Conservation (phyloP, 2,113 vertebrate species). For the Chitala chitala region DNA sequence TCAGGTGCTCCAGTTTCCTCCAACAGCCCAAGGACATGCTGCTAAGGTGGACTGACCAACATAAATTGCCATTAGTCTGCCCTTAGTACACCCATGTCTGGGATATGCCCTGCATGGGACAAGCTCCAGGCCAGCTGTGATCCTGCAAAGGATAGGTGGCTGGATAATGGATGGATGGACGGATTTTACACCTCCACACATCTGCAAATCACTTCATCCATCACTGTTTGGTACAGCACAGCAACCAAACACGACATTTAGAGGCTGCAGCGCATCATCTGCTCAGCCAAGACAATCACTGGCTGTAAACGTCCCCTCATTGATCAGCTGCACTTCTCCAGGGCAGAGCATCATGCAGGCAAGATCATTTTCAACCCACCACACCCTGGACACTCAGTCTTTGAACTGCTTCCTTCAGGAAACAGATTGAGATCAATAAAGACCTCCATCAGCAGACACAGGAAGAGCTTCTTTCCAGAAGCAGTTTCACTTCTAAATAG, state of each 20-base stretch:
- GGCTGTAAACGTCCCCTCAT: background rate
- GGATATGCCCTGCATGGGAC: no score
- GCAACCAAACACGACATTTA: background rate
- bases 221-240: background rate
- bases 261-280: background rate
- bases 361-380: slow-evolving; percentile 4
- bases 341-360: background rate
- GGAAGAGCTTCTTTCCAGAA: background rate
- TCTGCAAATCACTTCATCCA: background rate
- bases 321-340: background rate
- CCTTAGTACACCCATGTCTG: no score
- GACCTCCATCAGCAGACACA: background rate
- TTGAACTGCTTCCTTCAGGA: background rate
- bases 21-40: no score
- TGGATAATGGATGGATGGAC: no score
- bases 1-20: no score
- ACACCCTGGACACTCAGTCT: slow-evolving; percentile 3
- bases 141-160: no score
- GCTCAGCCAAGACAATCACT: background rate
- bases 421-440: background rate
- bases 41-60: no score
- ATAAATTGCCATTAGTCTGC: no score
- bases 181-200: no score
- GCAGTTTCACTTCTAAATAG: background rate
- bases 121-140: no score